Base-by-base conservation (phyloP, 2,797 vertebrate species). In the Pampus argenteus region DNA sequence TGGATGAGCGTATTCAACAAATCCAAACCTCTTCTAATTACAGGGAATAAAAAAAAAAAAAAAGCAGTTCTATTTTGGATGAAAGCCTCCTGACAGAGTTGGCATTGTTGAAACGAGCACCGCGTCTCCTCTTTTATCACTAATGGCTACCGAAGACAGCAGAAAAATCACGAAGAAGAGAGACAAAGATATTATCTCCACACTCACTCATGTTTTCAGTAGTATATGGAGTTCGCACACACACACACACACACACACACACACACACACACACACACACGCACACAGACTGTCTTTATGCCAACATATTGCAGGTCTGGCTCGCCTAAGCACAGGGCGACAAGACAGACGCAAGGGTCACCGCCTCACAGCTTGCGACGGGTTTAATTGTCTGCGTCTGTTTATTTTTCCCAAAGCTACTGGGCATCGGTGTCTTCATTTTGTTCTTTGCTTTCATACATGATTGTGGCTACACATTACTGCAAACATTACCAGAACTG, bases 251-350 rank as follows among this genome's bases (percentile, higher is more conserved):
- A 15, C 29, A 31, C 29, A 7, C 29, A 17, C n/a, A 6, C 45
- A n/a, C 6, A 58, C 25, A 44, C 55, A 55, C 44, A 18, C 56
- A 28, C 55, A 23, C 25, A 71, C 20, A 66, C 25, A 78, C n/a
- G 68, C 54, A 59, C 48, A 57, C 81, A 73, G 25, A 3, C 57
- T 63, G 72, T 49, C 57, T 78, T 57, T 45, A 57, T 78, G 82
- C 65, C 82, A 82, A 64, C 83, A 87, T 85, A 85, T 84, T 86
- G 85, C 70, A 83, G 71, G 66, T 83, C 85, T 88, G 55, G 54
- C 68, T 78, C 18, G 74, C 65, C 63, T 77, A 74, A 47, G 78
- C 72, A 71, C 68, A 42, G 82, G 76, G 79, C 48, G n/a, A 76
- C 63, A 76, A 62, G 75, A 81, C 85, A 88, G 79, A 86, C 20